A percentile compares a stretch with the other conserved stretches of the same genome.
phyloP scores from a whole-genome alignment of 2,888 invertebrate genomes.

The Drosophila diplacantha region DNA sequence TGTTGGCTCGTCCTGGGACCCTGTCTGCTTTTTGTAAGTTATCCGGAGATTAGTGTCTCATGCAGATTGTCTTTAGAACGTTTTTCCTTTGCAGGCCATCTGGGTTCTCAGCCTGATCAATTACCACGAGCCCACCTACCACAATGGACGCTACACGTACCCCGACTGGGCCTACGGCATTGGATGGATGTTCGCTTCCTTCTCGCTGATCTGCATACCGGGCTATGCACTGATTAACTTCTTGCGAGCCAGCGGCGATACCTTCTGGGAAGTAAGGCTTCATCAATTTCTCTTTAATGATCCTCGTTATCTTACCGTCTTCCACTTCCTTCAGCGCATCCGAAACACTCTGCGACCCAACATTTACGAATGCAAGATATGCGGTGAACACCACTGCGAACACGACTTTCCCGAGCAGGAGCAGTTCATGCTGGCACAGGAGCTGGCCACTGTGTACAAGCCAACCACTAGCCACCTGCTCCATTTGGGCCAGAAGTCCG shows the following conservation, averaged over 20 bases:
- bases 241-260: constrained; percentile 84
- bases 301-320: not conserved
- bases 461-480: constrained; percentile 45
- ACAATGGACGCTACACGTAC: constrained; percentile 87
- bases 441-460: constrained; percentile 68
- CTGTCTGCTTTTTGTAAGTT: constrained; percentile 83
- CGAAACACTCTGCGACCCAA: constrained; percentile 86
- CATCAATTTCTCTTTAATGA: rapidly evolving
- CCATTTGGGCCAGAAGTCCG: constrained; percentile 49
- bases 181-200: constrained; percentile 91
- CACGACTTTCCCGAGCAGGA: constrained; percentile 80
- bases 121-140: constrained; percentile 90
- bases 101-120: constrained; percentile 94
- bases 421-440: constrained; percentile 78
- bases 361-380: constrained; percentile 85
- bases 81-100: constrained; percentile 81
- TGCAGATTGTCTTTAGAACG: not conserved
- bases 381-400: constrained; percentile 88
- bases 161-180: constrained; percentile 89
- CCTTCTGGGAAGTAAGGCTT: constrained; percentile 83
- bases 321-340: constrained; percentile 81
- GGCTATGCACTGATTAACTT: constrained; percentile 87
- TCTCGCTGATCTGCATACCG: constrained; percentile 91
- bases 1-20: constrained; percentile 92
- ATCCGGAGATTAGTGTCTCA: not conserved